Evolutionary conservation across 1,140 invertebrate genomes (phyloP), one percentile per base, ranked within the genome.

Genomic region (Drosophila dunni): DNA sequence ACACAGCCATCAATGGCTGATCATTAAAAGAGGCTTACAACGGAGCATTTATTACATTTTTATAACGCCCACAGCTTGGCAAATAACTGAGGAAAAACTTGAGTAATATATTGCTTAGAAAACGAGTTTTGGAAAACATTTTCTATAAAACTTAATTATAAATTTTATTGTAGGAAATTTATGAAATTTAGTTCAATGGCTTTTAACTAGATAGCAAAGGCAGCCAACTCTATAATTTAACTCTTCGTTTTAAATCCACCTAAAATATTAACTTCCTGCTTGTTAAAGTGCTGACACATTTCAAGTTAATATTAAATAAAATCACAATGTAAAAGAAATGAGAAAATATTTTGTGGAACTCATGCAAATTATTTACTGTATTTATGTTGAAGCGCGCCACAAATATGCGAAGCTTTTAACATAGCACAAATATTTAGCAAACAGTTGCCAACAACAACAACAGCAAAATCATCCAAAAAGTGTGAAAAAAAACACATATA

Each of bases 21-120:
- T 86, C 79, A 88, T 88, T 85, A 88, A 88, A 86, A 85, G 88
- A 57, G 82, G 83, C 83, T 86, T 86, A 88, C 66, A 79, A 73
- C 60, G 45, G 67, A 75, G 79, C 79, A 73, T 85, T 88, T 85
- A 79, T 86, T 70, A 82, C 82, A 67, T 79, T 79, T 79, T 86
- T 86, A 82, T 79, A 64, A 48, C 56, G 34, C 24, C 51, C 62
- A 45, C 70, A 75, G 69, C 78, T 42, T 40, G 75, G 66, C 44
- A 57, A 67, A 72, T 67, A 71, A 79, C 45, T 34, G 13, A 36
- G 33, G 53, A 61, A 61, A 61, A 44, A 46, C 54, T 58, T 45
- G n/a, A 53, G 33, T 57, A n/a, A 60, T 54, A 51, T 56, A 33
- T 56, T 50, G 17, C 40, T 40, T 45, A 33, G 63, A 29, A 50